Evolutionary conservation across 2,888 invertebrate species (phyloP), one percentile per base, ranked within the genome.

Genomic region (Caenorhabditis japonica): DNA sequence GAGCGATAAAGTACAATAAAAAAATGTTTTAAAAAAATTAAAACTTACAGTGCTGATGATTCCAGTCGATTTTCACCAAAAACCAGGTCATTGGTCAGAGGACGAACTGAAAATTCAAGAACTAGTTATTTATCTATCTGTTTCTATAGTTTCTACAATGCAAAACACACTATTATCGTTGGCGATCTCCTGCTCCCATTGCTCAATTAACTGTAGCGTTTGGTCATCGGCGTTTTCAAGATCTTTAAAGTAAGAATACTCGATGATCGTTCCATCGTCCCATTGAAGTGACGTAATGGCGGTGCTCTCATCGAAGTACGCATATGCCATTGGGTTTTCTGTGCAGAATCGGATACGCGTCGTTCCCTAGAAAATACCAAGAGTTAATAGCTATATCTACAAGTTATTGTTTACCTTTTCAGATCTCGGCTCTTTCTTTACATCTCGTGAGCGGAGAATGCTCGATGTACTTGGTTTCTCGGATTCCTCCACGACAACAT

Each of bases 181-280:
- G 1, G 70, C 70, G 13, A 70, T 61, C 44, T 72, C 59, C 19
- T 64, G 52, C 21, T 72, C 72, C 72, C 72, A 72, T 46, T 72
- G 64, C 30, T 72, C 72, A 46, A 59, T 46, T 2, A 49, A 56
- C 25, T 47, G 19, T 15, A 64, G 12, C 7, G 51, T 43, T 7
- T 56, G 49, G 49, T 66, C 66, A 5, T 66, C 66, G 7, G 49
- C 41, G 12, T 58, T 66, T 34, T 66, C 66, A 15, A 73, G 38
- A 17, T 73, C 66, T 21, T 73, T 73, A 51, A 73, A 73, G 33
- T 73, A 73, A 4, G 69, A 70, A 43, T 70, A 75, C 27, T 75
- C 75, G 13, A 69, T 51, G 25, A 70, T 53, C 13, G 69, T 70
- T 51, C 69, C 74, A 36, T 74, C 74, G 27, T 68, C 68, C 74